Base-by-base conservation (phyloP, 92 coral and sea anemone genomes). In the Actinostola sp. region DNA sequence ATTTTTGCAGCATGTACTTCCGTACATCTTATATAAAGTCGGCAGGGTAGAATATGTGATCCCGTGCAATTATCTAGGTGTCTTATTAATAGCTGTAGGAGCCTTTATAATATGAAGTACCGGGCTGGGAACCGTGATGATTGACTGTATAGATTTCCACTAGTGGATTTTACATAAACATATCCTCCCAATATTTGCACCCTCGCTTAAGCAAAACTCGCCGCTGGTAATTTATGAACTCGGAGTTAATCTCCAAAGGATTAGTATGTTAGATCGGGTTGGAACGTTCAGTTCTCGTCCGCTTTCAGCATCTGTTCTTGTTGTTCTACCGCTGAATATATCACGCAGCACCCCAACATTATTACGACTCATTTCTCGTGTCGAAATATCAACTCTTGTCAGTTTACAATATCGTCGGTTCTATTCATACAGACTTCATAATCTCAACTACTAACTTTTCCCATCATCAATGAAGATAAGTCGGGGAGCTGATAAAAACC, bases 121-220 rank as follows among this genome's bases (percentile, higher is more conserved):
- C 30, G 34, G 27, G 31, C 1, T 31, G 26, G 7, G 68, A 16
- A 19, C 25, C 48, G 57, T 48, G 58, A 49, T 51, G 46, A 49
- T 31, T 54, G 32, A 49, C 14, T 66, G 59, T 33, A 33, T 51
- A 54, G 61, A 16, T 27, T 30, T 29, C 60, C n/a, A 29, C 29
- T 30, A 67, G 71, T 36, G 56, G n/a, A 29, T 50, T 48, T 50
- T 67, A 25, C 38, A 30, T 50, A 67, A 67, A 67, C 73, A 68
- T 32, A 34, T 32, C 16, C 69, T 49, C 50, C 62, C 79, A 26
- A 57, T 41, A 26, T 61, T 61, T 61, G 38, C 79, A 61, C 71
- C 70, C 21, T 41, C 20, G 33, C 0, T 9, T 30, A 29, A n/a
- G 15, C 52, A 55, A 55, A 71, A 71, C 55, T 60, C 33, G 45